These are phyloP conservation scores for Meteorus cinctellus DNA, from an alignment of 2,888 invertebrate genomes.

Conservation along the genomic window DNA sequence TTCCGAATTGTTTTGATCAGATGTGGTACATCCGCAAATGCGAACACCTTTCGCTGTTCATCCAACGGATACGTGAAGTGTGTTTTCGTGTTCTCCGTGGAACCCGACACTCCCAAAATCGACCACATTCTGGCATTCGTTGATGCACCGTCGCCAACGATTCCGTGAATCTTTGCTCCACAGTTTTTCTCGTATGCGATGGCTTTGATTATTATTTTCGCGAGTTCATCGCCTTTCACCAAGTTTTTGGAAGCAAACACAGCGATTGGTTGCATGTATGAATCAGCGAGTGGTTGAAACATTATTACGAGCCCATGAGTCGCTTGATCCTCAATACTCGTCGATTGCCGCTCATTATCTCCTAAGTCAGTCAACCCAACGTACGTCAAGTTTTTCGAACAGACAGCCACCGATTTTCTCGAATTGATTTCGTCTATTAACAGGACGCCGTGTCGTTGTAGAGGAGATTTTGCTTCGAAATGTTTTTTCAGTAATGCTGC, in stretches of 20 bases:
- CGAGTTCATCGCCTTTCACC: constrained; percentile 38
- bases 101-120: constrained; percentile 45
- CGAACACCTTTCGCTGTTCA: neutral
- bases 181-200: constrained; percentile 48
- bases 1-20: constrained; percentile 18
- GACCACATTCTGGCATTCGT: constrained; percentile 53
- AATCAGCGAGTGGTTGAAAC: constrained; percentile 51
- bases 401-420: constrained; percentile 47
- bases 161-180: constrained; percentile 51
- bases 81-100: constrained; percentile 39
- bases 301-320: constrained; percentile 48
- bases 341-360: constrained; percentile 42
- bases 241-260: constrained; percentile 50
- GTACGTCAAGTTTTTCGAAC: constrained; percentile 46
- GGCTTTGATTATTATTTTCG: constrained; percentile 49
- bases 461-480: constrained; percentile 23
- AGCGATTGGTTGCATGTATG: constrained; percentile 51
- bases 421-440: constrained; percentile 52
- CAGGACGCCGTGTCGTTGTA: constrained; percentile 46
- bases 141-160: constrained; percentile 51
- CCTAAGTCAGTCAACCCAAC: constrained; percentile 52
- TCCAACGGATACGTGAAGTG: constrained; percentile 46
- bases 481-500: constrained; percentile 32
- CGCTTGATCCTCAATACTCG: constrained; percentile 40
- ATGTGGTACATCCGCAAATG: constrained; percentile 19